Conservation (phyloP, 2,888 invertebrate genomes). For the Synanthedon myopaeformis region DNA sequence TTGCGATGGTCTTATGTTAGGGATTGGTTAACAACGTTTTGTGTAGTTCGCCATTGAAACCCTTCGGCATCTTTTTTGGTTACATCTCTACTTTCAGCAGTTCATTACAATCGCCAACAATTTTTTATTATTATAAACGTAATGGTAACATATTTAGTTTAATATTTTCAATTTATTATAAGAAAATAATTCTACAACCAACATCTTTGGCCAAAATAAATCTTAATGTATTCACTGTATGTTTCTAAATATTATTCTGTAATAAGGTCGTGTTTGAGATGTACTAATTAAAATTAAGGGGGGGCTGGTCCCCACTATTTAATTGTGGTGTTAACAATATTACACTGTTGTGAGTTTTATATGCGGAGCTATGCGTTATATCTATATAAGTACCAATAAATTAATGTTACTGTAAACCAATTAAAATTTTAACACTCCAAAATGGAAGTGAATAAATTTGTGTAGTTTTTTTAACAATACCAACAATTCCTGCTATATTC, state of each 20-base stretch:
- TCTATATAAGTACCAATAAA: slow-evolving; percentile 45
- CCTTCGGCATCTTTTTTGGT: no score
- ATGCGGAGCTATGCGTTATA: slow-evolving; percentile 37
- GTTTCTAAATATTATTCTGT: slow-evolving; percentile 15
- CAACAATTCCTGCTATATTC: background rate
- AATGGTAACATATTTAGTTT: no score
- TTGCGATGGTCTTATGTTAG: no score
- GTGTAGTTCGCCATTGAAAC: no score
- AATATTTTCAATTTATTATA: no score
- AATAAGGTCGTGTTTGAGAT: slow-evolving; percentile 31
- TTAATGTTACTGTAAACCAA: slow-evolving; percentile 35
- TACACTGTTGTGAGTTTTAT: slow-evolving; percentile 58
- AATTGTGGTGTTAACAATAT: slow-evolving; percentile 33
- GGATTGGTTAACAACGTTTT: no score
- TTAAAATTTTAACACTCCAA: slow-evolving; percentile 12
- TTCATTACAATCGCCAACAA: background rate
- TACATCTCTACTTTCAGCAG: no score
- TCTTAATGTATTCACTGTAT: slow-evolving; percentile 15
- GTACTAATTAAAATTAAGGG: slow-evolving; percentile 37
- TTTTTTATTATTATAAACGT: background rate
- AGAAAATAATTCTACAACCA: slow-evolving; percentile 8
- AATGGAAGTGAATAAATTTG: slow-evolving; percentile 5
- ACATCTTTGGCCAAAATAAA: slow-evolving; percentile 16
- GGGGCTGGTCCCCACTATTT: slow-evolving; percentile 58
- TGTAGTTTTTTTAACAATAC: background rate